Evolutionary conservation across 2,888 invertebrate species (phyloP), one percentile per base, ranked within the genome.

Genomic region (Ypsolopha scabrella): DNA sequence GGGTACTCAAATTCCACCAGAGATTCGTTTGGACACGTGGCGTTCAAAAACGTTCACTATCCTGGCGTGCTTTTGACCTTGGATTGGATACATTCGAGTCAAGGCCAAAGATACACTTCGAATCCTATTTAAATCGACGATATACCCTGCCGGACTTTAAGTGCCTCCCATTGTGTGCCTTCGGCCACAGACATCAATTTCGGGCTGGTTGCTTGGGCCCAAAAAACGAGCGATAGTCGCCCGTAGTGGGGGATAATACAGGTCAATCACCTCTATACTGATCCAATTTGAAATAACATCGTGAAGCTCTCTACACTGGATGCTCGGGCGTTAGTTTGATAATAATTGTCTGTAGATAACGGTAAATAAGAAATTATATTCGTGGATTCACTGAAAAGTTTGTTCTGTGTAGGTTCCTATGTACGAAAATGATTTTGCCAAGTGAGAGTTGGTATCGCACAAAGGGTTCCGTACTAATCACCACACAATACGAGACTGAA

Each of bases 251-350:
- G 72, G 69, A 68, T 61, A 62, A 68, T 65, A 55, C 63, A 67
- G 81, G 80, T 77, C 79, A 70, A 66, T 77, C 67, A 82, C 74
- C 81, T 65, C 65, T 54, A 64, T 63, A 69, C 69, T 80, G 70
- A 75, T 78, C 75, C 73, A 76, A 75, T 80, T 78, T 70, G 67
- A 70, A 73, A 66, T 70, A 72, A 70, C 71, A 67, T 53, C 59
- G 61, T 63, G 64, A 65, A 68, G 43, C 33, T 41, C 50, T 50
- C 41, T 11, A 24, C 33, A 47, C 34, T 43, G 35, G 36, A 35
- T n/a, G 8, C 13, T 11, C 34, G 35, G 9, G 6, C 33, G 50
- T 43, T 41, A 41, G 36, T 37, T 11, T 36, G 33, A 41, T 41
- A 43, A 50, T 50, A 33, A 41, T 11, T 35, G 14, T 34, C 11